phyloP scores from a whole-genome alignment of 2,113 vertebrate species.

The Rhea pennata region DNA sequence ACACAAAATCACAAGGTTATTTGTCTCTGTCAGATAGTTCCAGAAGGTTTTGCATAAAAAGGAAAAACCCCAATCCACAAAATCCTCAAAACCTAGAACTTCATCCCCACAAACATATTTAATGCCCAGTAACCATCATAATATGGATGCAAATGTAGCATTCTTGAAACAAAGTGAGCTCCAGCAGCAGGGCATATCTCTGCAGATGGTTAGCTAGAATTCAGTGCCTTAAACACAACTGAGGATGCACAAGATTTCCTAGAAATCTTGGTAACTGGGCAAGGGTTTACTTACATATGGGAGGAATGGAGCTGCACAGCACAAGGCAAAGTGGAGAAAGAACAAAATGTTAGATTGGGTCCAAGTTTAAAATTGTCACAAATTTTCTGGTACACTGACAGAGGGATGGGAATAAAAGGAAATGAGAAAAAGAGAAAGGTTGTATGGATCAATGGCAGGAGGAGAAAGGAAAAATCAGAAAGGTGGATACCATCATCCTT shows the following conservation, averaged over 20 bases:
- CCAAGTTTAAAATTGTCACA: too few species aligned
- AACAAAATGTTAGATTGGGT: not conserved
- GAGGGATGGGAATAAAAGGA: not conserved
- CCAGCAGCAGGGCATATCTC: too few species aligned
- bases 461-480: not conserved
- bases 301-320: not conserved
- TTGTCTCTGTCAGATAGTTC: too few species aligned
- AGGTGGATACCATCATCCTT: not conserved
- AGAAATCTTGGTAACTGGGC: not conserved
- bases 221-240: fast-evolving
- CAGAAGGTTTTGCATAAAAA: not conserved
- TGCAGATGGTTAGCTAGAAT: fast-evolving
- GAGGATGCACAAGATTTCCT: not conserved
- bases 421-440: too few species aligned
- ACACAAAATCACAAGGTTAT: too few species aligned
- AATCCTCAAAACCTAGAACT: not conserved
- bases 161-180: fast-evolving
- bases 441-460: not conserved
- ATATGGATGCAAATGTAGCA: fast-evolving
- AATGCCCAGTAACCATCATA: fast-evolving
- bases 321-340: not conserved
- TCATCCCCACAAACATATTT: fast-evolving
- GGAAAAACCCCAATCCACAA: not conserved
- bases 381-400: not conserved
- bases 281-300: not conserved